Conservation (phyloP, 92 coral and sea anemone species). For the Phenganax stokvisi region DNA sequence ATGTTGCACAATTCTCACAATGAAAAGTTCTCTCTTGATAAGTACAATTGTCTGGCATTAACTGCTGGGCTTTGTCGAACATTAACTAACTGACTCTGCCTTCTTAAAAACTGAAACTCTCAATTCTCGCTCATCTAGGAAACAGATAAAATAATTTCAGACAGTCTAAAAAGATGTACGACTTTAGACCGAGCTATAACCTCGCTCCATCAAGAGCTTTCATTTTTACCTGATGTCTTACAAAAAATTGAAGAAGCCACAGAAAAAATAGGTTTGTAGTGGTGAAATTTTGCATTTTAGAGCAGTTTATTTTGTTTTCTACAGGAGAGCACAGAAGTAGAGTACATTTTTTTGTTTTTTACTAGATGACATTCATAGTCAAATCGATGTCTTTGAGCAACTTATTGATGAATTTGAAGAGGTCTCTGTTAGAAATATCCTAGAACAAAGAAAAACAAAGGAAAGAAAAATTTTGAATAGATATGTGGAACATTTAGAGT, state of each 20-base stretch:
- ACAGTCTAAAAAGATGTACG: slow-evolving; percentile 59
- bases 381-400: slow-evolving; percentile 78
- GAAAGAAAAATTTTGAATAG: slow-evolving; percentile 68
- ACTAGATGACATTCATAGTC: slow-evolving; percentile 46
- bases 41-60: background rate
- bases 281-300: background rate
- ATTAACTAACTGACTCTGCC: too few species aligned
- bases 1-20: background rate
- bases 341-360: background rate
- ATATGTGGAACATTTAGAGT: slow-evolving; percentile 83
- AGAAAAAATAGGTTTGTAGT: slow-evolving; percentile 65
- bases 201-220: slow-evolving; percentile 77
- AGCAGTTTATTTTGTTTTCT: background rate
- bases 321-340: background rate
- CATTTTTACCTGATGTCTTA: slow-evolving; percentile 73
- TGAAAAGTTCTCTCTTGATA: background rate
- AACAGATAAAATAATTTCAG: slow-evolving; percentile 59
- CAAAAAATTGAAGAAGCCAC: slow-evolving; percentile 67
- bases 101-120: background rate
- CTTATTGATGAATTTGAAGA: slow-evolving; percentile 82
- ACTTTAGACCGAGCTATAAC: slow-evolving; percentile 69
- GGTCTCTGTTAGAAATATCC: slow-evolving; percentile 63
- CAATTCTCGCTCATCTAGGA: slow-evolving; percentile 40
- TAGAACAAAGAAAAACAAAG: slow-evolving; percentile 73
- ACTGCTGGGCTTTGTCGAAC: background rate